Evolutionary conservation across 2,113 vertebrate genomes (phyloP).

Genomic region (Nothoprocta perdicaria): DNA sequence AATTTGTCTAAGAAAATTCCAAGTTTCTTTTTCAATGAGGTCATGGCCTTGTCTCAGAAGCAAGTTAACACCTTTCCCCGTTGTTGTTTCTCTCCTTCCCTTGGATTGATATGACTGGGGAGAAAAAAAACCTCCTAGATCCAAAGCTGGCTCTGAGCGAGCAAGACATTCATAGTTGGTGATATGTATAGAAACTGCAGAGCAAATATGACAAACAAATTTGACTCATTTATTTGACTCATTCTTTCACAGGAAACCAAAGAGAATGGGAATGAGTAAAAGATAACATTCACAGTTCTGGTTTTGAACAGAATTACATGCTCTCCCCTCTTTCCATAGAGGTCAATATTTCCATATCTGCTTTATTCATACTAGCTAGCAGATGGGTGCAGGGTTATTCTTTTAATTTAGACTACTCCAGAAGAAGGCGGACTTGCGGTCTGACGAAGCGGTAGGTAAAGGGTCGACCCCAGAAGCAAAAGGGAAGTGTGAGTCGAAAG

Average conservation of each 20-base stretch:
- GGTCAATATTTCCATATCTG: fast-evolving
- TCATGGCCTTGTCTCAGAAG: neutral
- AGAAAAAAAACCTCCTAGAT: neutral
- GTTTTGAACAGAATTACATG: fast-evolving
- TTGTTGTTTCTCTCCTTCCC: neutral
- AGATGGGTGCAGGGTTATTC: neutral
- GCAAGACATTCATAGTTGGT: neutral
- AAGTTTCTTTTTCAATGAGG: neutral
- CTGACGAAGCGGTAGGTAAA: neutral
- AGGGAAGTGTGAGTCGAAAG: neutral
- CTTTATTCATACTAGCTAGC: neutral
- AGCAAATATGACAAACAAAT: neutral
- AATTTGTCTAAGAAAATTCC: neutral
- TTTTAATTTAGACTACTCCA: neutral
- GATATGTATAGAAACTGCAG: neutral
- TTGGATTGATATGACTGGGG: fast-evolving
- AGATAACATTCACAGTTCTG: fast-evolving
- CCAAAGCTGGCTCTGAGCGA: neutral
- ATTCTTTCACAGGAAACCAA: fast-evolving
- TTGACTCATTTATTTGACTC: neutral
- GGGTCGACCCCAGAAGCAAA: neutral
- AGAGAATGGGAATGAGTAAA: neutral
- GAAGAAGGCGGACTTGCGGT: neutral
- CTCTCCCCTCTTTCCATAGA: neutral
- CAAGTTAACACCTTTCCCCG: neutral